A percentile compares a stretch with the other conserved stretches of the same genome.
phyloP scores from a whole-genome alignment of 2,113 vertebrate species.

The Neolamprologus kungweensis region DNA sequence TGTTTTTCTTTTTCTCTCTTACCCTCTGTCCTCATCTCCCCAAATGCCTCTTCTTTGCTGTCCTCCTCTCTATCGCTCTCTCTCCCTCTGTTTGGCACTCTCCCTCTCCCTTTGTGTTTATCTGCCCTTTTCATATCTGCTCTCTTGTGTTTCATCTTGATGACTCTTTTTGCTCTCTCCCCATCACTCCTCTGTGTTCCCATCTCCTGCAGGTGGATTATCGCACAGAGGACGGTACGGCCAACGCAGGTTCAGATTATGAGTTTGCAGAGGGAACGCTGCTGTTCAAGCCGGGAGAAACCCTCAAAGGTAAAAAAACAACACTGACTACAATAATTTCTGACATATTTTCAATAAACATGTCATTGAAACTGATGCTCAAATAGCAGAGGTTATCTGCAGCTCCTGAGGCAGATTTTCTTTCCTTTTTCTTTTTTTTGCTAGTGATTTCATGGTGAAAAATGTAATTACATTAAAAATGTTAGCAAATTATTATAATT shows the following conservation, averaged over 20 bases:
- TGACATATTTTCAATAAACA: constrained; percentile 1
- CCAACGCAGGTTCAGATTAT: constrained; percentile 66
- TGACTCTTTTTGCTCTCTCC: neutral
- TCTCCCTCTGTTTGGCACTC: neutral
- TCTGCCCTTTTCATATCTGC: constrained; percentile 5
- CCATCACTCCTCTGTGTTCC: neutral
- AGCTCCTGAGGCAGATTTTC: neutral
- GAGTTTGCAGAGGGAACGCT: constrained; percentile 66
- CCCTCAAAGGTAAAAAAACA: constrained; percentile 52
- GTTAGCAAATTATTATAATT: neutral
- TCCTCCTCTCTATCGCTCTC: neutral
- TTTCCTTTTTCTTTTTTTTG: rapidly evolving
- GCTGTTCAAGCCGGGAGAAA: constrained; percentile 64
- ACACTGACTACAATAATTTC: neutral
- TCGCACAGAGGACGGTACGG: constrained; percentile 64
- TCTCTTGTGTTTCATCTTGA: constrained; percentile 3
- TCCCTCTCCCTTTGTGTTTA: neutral
- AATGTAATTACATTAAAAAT: neutral
- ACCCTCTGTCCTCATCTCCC: neutral
- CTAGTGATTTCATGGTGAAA: neutral
- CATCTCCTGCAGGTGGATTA: constrained; percentile 59
- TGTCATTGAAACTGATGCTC: neutral
- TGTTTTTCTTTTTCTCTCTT: constrained; percentile 18
- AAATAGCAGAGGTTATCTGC: neutral
- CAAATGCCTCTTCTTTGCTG: neutral